Base-by-base conservation (phyloP, 2,797 vertebrate genomes). In the Margarornis squamiger region DNA sequence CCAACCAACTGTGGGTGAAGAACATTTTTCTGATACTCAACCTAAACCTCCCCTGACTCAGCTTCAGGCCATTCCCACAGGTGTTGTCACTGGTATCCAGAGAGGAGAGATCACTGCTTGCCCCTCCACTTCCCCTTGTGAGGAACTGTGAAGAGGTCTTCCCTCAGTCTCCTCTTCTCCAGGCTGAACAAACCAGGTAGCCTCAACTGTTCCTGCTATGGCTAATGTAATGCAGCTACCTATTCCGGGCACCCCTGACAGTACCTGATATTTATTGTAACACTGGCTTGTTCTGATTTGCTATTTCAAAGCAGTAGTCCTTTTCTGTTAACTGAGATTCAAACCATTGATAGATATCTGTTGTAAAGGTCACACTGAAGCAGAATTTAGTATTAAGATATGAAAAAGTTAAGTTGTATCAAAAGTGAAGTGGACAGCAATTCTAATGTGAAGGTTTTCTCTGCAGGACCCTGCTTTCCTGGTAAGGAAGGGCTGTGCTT, bases 11-110 rank as follows among this genome's bases (percentile, higher is more conserved):
- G 6, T 15, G 16, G 9, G 5, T 2, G 13, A 51, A 57, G 24
- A 16, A 4, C 3, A 4, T 38, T 54, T 49, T n/a, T 16, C 2
- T n/a, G 1, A 63, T 22, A 57, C 3, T 4, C 49, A 39, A 9
- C 4, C 4, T 8, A 45, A 63, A 63, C 4, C 11, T 55, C 0
- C 9, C 19, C n/a, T 76, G 11, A 15, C 20, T 12, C 13, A 58
- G 0, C 14, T 45, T 58, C 38, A 34, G 24, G 14, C 24, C 17
- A 5, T 51, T 77, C 29, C n/a, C n/a, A 19, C 0, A 0, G 5
- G 4, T 52, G n/a, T 10, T 52, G 43, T 39, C 72, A 22, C n/a
- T 26, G 38, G 38, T 34, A 45, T 16, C 2, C 24, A 18, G 9
- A 45, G 58, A 45, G 29, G 8, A 76, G 51, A 63, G 45, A 30